These are phyloP conservation scores for Petrophora chlorosata DNA, from an alignment of 2,888 invertebrate genomes.

Conservation along the genomic window DNA sequence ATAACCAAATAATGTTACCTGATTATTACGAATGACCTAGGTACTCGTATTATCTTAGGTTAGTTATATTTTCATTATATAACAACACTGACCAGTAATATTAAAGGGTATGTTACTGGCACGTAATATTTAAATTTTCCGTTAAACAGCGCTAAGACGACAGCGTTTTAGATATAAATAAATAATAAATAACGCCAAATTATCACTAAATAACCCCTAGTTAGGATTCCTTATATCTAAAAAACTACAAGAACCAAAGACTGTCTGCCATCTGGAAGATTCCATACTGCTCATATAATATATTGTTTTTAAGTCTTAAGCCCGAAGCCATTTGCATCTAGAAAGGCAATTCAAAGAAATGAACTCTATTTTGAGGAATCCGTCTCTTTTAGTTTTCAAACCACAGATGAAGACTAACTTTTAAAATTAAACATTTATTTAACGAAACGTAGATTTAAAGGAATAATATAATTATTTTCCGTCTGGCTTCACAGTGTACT, in stretches of 20 bases:
- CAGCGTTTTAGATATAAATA: too few relatives aligned
- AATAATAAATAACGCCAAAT: too few relatives aligned
- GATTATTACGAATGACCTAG: too few relatives aligned
- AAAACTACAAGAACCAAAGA: not conserved
- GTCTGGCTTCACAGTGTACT: conserved; percentile 37
- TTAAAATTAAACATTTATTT: conserved; percentile 42
- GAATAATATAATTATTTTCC: conserved; percentile 45
- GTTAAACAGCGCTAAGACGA: too few relatives aligned
- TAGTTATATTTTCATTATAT: too few relatives aligned
- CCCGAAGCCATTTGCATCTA: conserved; percentile 48
- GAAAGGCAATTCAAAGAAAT: conserved; percentile 44
- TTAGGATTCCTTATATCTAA: too few relatives aligned
- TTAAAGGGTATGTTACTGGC: too few relatives aligned
- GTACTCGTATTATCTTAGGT: too few relatives aligned
- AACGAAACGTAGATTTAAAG: conserved; percentile 38
- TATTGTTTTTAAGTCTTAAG: conserved; percentile 22
- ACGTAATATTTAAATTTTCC: too few relatives aligned
- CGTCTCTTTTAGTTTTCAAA: conserved; percentile 34
- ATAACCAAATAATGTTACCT: too few relatives aligned
- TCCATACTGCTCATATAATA: conserved; percentile 3
- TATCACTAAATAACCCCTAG: too few relatives aligned
- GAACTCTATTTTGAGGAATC: conserved; percentile 40
- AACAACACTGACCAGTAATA: too few relatives aligned
- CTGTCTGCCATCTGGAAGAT: not conserved
- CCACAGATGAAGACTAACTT: conserved; percentile 33